Conservation (phyloP, 2,888 invertebrate genomes). For the Drosophila monieri region DNA sequence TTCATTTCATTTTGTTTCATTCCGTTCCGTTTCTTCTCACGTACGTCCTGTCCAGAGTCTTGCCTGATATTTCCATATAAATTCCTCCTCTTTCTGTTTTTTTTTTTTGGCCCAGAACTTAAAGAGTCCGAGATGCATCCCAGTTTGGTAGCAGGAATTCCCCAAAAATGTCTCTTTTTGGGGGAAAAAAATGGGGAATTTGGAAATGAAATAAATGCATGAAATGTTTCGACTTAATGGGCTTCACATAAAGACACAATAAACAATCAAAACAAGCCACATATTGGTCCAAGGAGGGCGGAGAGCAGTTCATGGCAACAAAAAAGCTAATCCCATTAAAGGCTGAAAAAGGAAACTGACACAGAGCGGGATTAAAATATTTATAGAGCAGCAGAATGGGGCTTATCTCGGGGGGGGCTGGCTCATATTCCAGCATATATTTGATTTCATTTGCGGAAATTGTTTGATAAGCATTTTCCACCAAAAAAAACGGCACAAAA, state of each 20-base stretch:
- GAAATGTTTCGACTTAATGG: constrained; percentile 28
- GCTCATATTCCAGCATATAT: constrained; percentile 1
- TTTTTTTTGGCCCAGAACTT: neutral
- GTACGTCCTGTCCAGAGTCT: constrained; percentile 25
- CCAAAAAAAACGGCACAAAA: neutral
- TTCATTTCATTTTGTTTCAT: constrained; percentile 44
- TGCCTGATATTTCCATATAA: constrained; percentile 13
- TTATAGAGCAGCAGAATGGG: constrained; percentile 8
- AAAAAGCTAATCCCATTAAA: neutral
- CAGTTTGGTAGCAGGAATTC: constrained; percentile 30
- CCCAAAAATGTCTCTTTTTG: constrained; percentile 20
- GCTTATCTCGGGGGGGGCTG: constrained; percentile 11
- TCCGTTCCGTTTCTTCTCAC: constrained; percentile 33
- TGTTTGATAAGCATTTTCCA: constrained; percentile 36
- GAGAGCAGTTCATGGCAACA: neutral
- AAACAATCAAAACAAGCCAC: neutral
- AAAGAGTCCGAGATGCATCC: constrained; percentile 9
- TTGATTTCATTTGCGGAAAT: constrained; percentile 39
- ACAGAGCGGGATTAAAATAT: constrained; percentile 14
- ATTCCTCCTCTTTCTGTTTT: neutral
- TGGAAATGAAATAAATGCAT: neutral
- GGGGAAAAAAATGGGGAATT: too few relatives aligned
- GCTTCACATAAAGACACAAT: neutral
- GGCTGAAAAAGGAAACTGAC: neutral
- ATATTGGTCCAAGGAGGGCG: neutral